Evolutionary conservation across 2,113 vertebrate genomes (phyloP), one percentile per base, ranked within the genome.

Genomic region (Archilochus colubris): DNA sequence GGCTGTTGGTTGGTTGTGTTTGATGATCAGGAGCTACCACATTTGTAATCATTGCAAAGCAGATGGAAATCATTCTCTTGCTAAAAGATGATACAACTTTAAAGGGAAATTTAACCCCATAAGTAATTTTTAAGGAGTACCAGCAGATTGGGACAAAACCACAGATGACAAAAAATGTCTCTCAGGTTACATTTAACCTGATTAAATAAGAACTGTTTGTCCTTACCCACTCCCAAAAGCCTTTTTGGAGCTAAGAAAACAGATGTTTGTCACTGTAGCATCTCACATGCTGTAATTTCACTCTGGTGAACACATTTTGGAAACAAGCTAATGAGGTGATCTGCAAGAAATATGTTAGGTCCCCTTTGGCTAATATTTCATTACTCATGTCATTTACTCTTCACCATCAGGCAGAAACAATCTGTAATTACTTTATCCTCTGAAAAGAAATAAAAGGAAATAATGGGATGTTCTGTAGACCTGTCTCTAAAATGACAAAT

Each of bases 221-320:
- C 91, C 95, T 92, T 92, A 82, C 20, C 86, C 80, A 83, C 72
- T 98, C 98, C 98, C 97, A 77, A 85, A 96, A 97, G 97, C 95
- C 97, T 97, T 98, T 97, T 97, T 97, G 92, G 97, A 97, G 96
- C 76, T 96, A 88, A 95, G 96, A 95, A 88, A 98, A 95, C 98
- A 99, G 98, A 98, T 98, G 98, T 98, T 97, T 97, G 95, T 97
- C 98, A 98, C 97, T 96, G 91, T 93, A 89, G 90, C 75, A 94
- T 92, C 96, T 97, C 97, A 96, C 63, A 54, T 94, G 95, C 92
- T 78, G 91, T 59, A 62, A 66, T 96, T 97, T 94, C 57, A 88
- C 82, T 93, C 91, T 92, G 61, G 48, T 94, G 91, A 97, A 80
- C 89, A 64, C 81, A 91, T 96, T 97, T 96, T 95, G 91, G 86